A percentile compares a stretch with the other conserved stretches of the same genome.
These are phyloP conservation scores for Pygmarrhopalites habei DNA, from an alignment of 1,140 invertebrate genomes.

Conservation along the genomic window DNA sequence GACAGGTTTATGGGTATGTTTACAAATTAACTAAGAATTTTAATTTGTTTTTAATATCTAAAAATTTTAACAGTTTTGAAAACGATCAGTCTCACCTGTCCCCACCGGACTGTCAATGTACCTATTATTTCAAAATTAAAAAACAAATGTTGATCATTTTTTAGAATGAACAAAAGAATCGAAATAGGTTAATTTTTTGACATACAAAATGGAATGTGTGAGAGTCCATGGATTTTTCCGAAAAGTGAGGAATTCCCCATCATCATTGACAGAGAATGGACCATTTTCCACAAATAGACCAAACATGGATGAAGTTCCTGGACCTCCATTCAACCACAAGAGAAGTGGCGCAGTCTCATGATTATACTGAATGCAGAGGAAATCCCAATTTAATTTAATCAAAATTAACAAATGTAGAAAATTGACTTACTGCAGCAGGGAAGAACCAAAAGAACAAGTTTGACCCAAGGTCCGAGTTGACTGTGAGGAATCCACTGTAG, in stretches of 20 bases:
- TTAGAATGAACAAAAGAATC: conserved; percentile 10
- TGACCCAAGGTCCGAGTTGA: conserved; percentile 62
- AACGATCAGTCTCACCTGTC: conserved; percentile 44
- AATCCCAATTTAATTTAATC: neutral
- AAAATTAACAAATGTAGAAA: neutral
- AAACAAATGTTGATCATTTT: conserved; percentile 39
- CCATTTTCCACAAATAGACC: conserved; percentile 52
- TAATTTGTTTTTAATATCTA: too few relatives aligned
- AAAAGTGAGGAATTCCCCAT: conserved; percentile 47
- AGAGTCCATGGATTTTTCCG: conserved; percentile 46
- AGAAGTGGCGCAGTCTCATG: conserved; percentile 44
- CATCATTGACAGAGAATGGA: conserved; percentile 44
- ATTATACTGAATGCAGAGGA: conserved; percentile 33
- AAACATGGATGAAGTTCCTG: conserved; percentile 50
- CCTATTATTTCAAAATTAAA: too few relatives aligned
- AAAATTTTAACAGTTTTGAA: too few relatives aligned
- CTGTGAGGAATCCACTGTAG: conserved; percentile 64
- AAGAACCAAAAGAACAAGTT: conserved; percentile 89
- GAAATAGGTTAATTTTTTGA: too few relatives aligned
- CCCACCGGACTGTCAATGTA: conserved; percentile 52
- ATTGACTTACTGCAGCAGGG: conserved; percentile 52
- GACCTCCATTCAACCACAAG: conserved; percentile 53
- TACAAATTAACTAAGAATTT: too few relatives aligned
- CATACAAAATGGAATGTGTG: conserved; percentile 46
- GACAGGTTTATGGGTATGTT: too few relatives aligned